Evolutionary conservation across 1,140 invertebrate genomes (phyloP).

Genomic region (Neodiprion lecontei): DNA sequence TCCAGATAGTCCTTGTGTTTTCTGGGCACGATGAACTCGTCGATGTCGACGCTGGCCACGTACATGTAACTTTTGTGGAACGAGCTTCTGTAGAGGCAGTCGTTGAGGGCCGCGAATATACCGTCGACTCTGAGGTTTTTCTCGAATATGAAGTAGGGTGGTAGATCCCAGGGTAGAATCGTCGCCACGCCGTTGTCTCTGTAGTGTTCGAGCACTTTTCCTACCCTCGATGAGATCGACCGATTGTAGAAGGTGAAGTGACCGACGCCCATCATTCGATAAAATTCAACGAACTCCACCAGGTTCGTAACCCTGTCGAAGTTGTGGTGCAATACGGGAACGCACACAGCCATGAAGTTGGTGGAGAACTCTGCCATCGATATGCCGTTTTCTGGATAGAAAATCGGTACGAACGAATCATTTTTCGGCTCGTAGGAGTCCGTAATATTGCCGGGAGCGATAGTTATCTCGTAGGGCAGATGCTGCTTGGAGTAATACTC

Average conservation of each 20-base stretch:
- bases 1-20: slow-evolving; percentile 48
- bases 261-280: slow-evolving; percentile 68
- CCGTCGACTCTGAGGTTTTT: slow-evolving; percentile 66
- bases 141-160: slow-evolving; percentile 46
- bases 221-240: slow-evolving; percentile 62
- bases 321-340: slow-evolving; percentile 70
- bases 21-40: slow-evolving; percentile 69
- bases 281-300: slow-evolving; percentile 74
- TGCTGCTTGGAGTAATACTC: neutral
- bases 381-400: slow-evolving; percentile 25
- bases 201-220: slow-evolving; percentile 62
- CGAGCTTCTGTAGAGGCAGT: slow-evolving; percentile 67
- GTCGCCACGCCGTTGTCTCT: slow-evolving; percentile 53
- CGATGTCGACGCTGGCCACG: slow-evolving; percentile 67
- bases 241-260: slow-evolving; percentile 74
- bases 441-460: slow-evolving; percentile 13
- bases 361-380: slow-evolving; percentile 5
- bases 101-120: slow-evolving; percentile 69
- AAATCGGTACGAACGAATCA: slow-evolving; percentile 24
- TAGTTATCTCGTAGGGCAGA: slow-evolving; percentile 25
- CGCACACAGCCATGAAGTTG: slow-evolving; percentile 66
- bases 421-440: neutral
- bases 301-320: slow-evolving; percentile 65
- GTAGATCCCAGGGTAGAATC: slow-evolving; percentile 68
- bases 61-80: slow-evolving; percentile 56